These are phyloP conservation scores for Dryococelus australis DNA, from an alignment of 2,888 invertebrate species.

Conservation along the genomic window DNA sequence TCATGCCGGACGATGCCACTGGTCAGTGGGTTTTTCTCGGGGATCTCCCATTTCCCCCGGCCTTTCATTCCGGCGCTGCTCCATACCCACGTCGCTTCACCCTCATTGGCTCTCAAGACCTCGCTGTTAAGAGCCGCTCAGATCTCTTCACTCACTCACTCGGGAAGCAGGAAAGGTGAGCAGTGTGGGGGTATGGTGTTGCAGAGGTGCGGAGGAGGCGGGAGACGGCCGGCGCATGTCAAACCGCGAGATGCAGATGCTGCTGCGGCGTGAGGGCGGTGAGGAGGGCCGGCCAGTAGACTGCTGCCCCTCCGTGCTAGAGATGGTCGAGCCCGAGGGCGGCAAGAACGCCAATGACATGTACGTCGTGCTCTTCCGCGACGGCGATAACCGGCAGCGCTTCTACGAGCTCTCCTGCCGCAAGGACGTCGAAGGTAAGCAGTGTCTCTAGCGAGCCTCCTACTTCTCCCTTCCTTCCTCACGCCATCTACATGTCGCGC, in stretches of 20 bases:
- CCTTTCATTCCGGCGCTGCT: too few relatives aligned
- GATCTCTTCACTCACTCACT: too few relatives aligned
- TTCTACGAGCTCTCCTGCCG: constrained; percentile 85
- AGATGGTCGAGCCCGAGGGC: constrained; percentile 79
- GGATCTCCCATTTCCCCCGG: too few relatives aligned
- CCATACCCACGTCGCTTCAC: too few relatives aligned
- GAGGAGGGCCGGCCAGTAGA: constrained; percentile 65
- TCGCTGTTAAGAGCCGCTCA: too few relatives aligned
- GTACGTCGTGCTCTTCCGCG: constrained; percentile 76
- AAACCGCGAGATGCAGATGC: constrained; percentile 69
- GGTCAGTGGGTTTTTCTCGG: too few relatives aligned
- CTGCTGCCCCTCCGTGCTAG: constrained; percentile 82
- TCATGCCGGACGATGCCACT: too few relatives aligned
- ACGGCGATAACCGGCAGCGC: constrained; percentile 48
- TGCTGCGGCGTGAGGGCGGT: constrained; percentile 65
- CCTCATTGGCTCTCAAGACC: too few relatives aligned
- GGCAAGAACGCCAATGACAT: constrained; percentile 77
- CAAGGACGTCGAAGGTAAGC: constrained; percentile 70
- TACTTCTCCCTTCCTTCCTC: constrained; percentile 27
- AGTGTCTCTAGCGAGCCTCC: too few relatives aligned
- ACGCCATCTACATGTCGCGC: too few relatives aligned
- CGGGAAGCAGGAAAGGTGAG: too few relatives aligned
- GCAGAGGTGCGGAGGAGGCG: constrained; percentile 35
- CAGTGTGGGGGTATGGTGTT: background rate
- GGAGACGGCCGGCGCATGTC: constrained; percentile 59